Base-by-base conservation (phyloP, 2,797 vertebrate genomes). In the Chelonia mydas region DNA sequence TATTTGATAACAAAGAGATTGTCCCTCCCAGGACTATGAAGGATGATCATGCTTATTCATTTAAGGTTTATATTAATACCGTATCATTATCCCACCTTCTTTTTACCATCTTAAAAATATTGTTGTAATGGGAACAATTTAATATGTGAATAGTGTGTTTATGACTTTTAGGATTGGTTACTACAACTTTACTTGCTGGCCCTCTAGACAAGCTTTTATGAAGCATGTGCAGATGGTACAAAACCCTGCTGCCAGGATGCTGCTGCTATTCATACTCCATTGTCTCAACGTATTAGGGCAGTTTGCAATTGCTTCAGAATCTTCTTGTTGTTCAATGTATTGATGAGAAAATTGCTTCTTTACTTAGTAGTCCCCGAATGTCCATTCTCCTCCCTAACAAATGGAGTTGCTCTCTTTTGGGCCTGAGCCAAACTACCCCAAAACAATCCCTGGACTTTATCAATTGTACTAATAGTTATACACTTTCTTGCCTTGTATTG, bases 151-250 rank as follows among this genome's bases (percentile, higher is more conserved):
- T 77, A 5, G 1, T 1, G 33, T 72, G 77, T 87, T 86, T 50
- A 55, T 65, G 23, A 57, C n/a, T 68, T 78, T 51, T 45, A 84
- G 25, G 8, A 21, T 78, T 68, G 16, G 68, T 68, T 41, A 59
- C n/a, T 50, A 33, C 11, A 90, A 11, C 77, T 81, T 92, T 3
- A 0, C 41, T 80, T 83, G 51, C 57, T 85, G 21, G 31, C 19
- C 15, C 76, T 15, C 51, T 10, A 87, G 21, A 53, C 0, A 0
- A 87, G 37, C 31, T 25, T 90, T 90, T 49, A 53, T n/a, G n/a
- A n/a, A 54, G 25, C 2, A 7, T 61, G 12, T 41, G 10, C 0
- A 1, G 84, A 45, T 54, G 57, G 21, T 59, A n/a, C 7, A 3
- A 72, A 74, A 45, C 11, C 41, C 12, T 4, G 33, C 19, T 68